phyloP scores from a whole-genome alignment of 2,888 invertebrate species.

The Nowickia ferox region DNA sequence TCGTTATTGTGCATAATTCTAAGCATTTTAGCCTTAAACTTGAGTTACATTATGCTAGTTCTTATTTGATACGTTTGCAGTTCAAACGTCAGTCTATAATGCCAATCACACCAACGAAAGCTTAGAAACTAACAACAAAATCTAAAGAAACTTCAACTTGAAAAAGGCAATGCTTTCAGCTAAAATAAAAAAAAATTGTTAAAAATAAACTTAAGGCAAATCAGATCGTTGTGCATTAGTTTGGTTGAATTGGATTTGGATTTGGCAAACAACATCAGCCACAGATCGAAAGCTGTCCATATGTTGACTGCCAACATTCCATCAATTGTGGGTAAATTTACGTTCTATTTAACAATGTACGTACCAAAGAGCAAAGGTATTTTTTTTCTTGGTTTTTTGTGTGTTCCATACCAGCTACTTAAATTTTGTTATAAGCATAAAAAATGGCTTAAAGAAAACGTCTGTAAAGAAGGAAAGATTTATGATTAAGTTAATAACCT shows the following conservation, averaged over 20 bases:
- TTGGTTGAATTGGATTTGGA: conserved; percentile 41
- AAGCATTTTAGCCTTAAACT: conserved; percentile 63
- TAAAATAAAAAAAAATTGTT: not conserved
- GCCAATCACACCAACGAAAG: conserved; percentile 67
- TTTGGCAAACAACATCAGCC: conserved; percentile 61
- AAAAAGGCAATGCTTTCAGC: conserved; percentile 59
- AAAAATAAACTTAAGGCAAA: conserved; percentile 64
- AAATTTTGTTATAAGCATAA: conserved; percentile 25
- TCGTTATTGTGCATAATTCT: conserved; percentile 57
- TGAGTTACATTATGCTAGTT: conserved; percentile 62
- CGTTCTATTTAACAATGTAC: conserved; percentile 65
- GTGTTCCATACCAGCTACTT: conserved; percentile 45
- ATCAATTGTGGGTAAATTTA: conserved; percentile 72
- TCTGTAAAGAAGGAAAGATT: conserved; percentile 50
- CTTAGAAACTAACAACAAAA: conserved; percentile 18
- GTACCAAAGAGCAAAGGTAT: conserved; percentile 41
- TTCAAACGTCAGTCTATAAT: conserved; percentile 69
- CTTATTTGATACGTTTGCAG: conserved; percentile 70
- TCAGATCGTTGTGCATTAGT: conserved; percentile 70
- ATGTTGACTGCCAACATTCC: conserved; percentile 72
- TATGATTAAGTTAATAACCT: conserved; percentile 65
- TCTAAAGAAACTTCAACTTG: conserved; percentile 35
- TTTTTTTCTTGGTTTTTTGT: conserved; percentile 13
- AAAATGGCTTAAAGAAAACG: conserved; percentile 21
- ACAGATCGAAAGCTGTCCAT: conserved; percentile 73